Evolutionary conservation across 2,888 invertebrate genomes (phyloP).

Genomic region (Chorisops tibialis): DNA sequence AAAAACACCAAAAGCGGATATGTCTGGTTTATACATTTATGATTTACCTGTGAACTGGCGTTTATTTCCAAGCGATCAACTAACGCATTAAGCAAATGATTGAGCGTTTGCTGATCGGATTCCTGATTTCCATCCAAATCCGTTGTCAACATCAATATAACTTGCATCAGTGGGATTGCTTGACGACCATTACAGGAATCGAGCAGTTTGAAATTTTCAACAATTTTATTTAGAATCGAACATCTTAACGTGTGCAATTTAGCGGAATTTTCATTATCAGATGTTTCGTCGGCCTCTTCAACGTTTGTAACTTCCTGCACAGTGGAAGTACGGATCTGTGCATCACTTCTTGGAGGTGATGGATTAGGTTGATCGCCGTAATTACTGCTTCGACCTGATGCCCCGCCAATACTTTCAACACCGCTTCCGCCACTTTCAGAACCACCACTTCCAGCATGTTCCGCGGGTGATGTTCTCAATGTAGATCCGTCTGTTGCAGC

Average conservation of each 20-base stretch:
- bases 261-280: conserved; percentile 47
- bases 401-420: conserved; percentile 89
- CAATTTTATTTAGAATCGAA: conserved; percentile 69
- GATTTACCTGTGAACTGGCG: conserved; percentile 42
- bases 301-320: conserved; percentile 38
- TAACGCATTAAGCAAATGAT: conserved; percentile 69
- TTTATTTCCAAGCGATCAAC: conserved; percentile 70
- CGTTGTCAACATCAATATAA: conserved; percentile 81
- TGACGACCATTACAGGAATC: conserved; percentile 76
- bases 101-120: conserved; percentile 72
- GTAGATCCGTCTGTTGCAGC: conserved; percentile 94
- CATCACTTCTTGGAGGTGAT: conserved; percentile 45
- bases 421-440: conserved; percentile 91
- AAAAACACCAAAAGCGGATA: background rate
- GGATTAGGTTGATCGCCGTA: conserved; percentile 66
- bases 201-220: conserved; percentile 74
- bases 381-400: conserved; percentile 89
- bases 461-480: conserved; percentile 78
- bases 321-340: conserved; percentile 34
- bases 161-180: conserved; percentile 90
- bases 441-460: conserved; percentile 69
- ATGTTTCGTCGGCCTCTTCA: conserved; percentile 42
- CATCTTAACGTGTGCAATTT: conserved; percentile 50
- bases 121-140: conserved; percentile 85
- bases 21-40: background rate